These are phyloP conservation scores for Merodon equestris DNA, from an alignment of 2,888 invertebrate species.

Conservation along the genomic window DNA sequence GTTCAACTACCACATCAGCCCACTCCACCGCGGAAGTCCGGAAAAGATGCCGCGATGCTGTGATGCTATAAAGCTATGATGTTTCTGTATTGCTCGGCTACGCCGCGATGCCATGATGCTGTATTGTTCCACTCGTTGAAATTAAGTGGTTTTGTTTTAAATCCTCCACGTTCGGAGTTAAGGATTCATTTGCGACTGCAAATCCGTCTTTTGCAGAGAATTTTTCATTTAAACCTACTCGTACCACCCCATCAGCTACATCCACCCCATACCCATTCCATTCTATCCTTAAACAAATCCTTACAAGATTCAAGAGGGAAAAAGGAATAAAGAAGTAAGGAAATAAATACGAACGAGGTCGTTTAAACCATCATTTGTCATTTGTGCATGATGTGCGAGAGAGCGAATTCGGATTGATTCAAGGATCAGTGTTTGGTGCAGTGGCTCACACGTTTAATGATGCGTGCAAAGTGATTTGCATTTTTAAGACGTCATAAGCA, in stretches of 20 bases:
- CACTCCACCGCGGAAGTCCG: no score
- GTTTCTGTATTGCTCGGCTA: no score
- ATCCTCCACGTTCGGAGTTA: constrained; percentile 76
- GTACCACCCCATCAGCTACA: no score
- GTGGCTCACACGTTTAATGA: constrained; percentile 1
- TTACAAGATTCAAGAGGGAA: not conserved
- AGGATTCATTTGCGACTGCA: constrained; percentile 66
- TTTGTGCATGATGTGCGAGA: constrained; percentile 43
- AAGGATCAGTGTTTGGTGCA: not conserved
- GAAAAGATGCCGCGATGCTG: no score
- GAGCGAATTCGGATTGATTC: constrained; percentile 30
- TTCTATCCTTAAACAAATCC: constrained; percentile 20
- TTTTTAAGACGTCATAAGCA: not conserved
- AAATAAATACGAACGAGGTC: constrained; percentile 61
- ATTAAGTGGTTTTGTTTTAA: constrained; percentile 79
- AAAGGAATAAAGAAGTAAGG: not conserved
- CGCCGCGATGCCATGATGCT: constrained; percentile 13
- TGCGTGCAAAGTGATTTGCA: not conserved
- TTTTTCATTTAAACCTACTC: no score
- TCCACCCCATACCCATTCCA: no score
- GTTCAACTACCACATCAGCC: not conserved
- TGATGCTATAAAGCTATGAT: no score
- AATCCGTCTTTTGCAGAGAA: constrained; percentile 60
- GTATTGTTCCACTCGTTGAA: constrained; percentile 65
- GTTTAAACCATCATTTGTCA: constrained; percentile 65